phyloP scores from a whole-genome alignment of 2,888 invertebrate species.

The Hedychridium roseum region DNA sequence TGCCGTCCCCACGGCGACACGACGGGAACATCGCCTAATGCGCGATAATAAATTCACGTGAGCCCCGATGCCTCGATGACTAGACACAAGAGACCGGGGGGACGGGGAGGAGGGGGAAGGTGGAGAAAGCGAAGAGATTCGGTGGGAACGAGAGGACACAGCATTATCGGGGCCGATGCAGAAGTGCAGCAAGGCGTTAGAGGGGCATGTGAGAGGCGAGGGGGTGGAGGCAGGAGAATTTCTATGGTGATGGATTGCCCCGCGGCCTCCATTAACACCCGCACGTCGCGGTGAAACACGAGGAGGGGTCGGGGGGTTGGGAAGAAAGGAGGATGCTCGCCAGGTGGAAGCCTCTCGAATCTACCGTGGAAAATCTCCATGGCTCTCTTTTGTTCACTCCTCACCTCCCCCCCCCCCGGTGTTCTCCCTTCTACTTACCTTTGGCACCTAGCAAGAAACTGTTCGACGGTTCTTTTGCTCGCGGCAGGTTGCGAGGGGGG shows the following conservation, averaged over 20 bases:
- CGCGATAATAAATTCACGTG: conserved; percentile 51
- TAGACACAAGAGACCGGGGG: background rate
- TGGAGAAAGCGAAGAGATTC: conserved; percentile 5
- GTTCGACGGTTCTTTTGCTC: conserved; percentile 11
- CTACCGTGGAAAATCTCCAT: conserved; percentile 35
- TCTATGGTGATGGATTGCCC: conserved; percentile 47
- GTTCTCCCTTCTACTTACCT: too few relatives aligned
- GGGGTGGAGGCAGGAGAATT: too few relatives aligned
- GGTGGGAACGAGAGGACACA: conserved; percentile 21
- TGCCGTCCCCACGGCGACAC: background rate
- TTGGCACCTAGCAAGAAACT: conserved; percentile 22
- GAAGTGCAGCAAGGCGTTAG: conserved; percentile 35
- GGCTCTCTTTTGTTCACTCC: conserved; percentile 23
- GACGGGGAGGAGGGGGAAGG: conserved; percentile 5
- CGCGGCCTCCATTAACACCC: conserved; percentile 51
- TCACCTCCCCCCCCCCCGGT: conserved; percentile 6
- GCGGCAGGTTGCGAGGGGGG: too few relatives aligned
- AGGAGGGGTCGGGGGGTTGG: conserved; percentile 20
- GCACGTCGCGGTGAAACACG: conserved; percentile 26
- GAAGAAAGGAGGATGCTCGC: conserved; percentile 8
- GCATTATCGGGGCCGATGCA: conserved; percentile 34
- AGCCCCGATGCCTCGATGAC: too few relatives aligned
- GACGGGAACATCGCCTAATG: conserved; percentile 38
- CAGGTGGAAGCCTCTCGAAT: conserved; percentile 14
- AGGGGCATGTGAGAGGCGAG: too few relatives aligned